Evolutionary conservation across 2,113 vertebrate species (phyloP).

Genomic region (Eurypyga helias): DNA sequence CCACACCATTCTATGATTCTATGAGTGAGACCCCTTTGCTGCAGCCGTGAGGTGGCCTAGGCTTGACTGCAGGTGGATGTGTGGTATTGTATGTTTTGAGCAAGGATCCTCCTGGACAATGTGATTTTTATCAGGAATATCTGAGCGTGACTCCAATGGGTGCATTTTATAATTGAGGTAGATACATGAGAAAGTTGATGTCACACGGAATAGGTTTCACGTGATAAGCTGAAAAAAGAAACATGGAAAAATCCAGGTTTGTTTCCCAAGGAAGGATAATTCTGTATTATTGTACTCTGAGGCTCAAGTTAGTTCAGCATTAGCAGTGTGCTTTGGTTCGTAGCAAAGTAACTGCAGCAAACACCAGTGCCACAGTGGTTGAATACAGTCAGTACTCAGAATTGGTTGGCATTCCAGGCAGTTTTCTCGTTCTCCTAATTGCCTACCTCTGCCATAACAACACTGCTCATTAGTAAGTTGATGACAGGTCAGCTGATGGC

Average conservation of each 20-base stretch:
- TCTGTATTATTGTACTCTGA: not conserved
- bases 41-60: not conserved
- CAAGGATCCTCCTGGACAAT: not conserved
- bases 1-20: too few relatives aligned
- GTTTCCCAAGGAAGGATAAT: not conserved
- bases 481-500: not conserved
- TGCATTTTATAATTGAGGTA: not conserved
- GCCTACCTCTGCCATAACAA: not conserved
- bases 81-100: not conserved
- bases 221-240: not conserved
- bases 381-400: not conserved
- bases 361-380: not conserved
- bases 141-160: not conserved
- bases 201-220: not conserved
- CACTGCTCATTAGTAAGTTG: not conserved
- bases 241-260: not conserved
- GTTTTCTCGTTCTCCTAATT: not conserved
- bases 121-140: not conserved
- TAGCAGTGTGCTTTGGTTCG: not conserved
- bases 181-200: accelerated
- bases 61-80: not conserved
- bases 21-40: not conserved
- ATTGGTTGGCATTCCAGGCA: not conserved
- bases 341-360: not conserved
- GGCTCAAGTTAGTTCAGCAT: not conserved